Evolutionary conservation across 2,797 vertebrate genomes (phyloP), one percentile per base, ranked within the genome.

Genomic region (Trematomus bernacchii): DNA sequence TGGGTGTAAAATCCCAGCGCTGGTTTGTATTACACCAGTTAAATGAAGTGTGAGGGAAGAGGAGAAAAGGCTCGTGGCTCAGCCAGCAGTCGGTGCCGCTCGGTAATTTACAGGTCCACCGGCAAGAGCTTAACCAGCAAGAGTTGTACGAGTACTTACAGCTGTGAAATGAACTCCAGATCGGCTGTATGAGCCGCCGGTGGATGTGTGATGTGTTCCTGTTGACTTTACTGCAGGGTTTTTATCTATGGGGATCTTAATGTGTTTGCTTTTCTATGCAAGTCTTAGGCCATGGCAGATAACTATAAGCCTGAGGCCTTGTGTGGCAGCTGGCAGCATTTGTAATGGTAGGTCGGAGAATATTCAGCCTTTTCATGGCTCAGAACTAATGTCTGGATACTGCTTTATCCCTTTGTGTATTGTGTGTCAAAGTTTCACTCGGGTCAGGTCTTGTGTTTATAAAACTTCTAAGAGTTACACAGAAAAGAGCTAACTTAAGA

Each of bases 161-260:
- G 75, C 57, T 81, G 66, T 80, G 87, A 88, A 86, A 89, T 84
- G 55, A 80, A 84, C 65, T 85, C 54, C 66, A 21, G 64, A 83
- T 76, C 51, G 18, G 58, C 57, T 74, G 70, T 86, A 79, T 50
- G 55, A 81, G 75, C 69, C 50, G 55, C 75, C 9, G 44, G 80
- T 90, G 72, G 68, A 83, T 83, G 71, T 66, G 21, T 65, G 76
- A 81, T 79, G 60, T 67, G 59, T 84, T 83, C 70, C 67, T 90
- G 79, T 92, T 90, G 85, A 91, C 79, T 91, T 85, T 81, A 80
- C 89, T 82, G 53, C 43, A 57, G 85, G 81, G 40, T 53, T 66
- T 64, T 77, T 58, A 86, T 83, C 84, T 70, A 11, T 75, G n/a
- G 73, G 83, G 76, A 88, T 85, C 66, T 85, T 66, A 79, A 81